Conservation (phyloP, 2,797 vertebrate genomes). For the Anguilla obscura region DNA sequence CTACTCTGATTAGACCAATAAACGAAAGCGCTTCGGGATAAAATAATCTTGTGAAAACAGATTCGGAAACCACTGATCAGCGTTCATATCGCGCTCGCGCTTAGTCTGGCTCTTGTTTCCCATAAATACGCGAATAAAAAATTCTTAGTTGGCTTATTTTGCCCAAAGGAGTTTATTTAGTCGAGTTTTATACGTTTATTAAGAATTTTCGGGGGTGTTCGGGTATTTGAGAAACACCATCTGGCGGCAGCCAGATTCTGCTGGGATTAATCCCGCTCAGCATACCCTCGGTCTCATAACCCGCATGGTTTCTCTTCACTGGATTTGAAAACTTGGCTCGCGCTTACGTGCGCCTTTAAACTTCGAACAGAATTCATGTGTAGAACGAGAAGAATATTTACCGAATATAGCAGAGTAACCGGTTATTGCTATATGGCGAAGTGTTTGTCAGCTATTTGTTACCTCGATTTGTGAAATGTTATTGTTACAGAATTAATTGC, state of each 20-base stretch:
- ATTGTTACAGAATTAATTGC: background rate
- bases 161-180: constrained; percentile 45
- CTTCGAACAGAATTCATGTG: background rate
- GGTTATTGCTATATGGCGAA: background rate
- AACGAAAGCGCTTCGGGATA: background rate
- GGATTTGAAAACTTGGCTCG: constrained; percentile 16
- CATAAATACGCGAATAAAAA: background rate
- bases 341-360: background rate
- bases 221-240: constrained; percentile 63
- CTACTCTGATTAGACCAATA: background rate
- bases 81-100: constrained; percentile 6
- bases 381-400: background rate
- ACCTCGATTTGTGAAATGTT: background rate
- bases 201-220: constrained; percentile 61
- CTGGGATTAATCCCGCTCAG: constrained; percentile 52
- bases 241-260: constrained; percentile 52
- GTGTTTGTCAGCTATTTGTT: background rate
- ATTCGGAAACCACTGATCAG: background rate
- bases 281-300: constrained; percentile 44
- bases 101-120: background rate
- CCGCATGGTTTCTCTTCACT: constrained; percentile 1
- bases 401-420: background rate
- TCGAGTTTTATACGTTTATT: constrained; percentile 59
- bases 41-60: background rate
- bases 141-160: background rate